These are phyloP conservation scores for Ormyrus nitidulus DNA, from an alignment of 2,888 invertebrate species.

Conservation along the genomic window DNA sequence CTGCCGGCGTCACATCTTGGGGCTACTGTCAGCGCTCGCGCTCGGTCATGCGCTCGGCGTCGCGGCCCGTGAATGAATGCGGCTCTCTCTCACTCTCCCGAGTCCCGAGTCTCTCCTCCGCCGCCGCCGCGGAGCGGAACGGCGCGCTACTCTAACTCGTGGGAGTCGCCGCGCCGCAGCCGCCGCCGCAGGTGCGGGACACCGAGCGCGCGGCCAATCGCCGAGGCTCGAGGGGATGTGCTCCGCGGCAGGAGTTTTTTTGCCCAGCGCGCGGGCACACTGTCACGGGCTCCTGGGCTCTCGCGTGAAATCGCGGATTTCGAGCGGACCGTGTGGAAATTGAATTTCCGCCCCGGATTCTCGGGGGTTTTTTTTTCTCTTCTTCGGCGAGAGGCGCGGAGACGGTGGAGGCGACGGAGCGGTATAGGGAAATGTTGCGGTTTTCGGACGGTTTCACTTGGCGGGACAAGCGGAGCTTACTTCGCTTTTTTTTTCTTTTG, in stretches of 20 bases:
- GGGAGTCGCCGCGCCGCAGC: conserved; percentile 13
- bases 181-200: conserved; percentile 40
- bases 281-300: too few relatives aligned
- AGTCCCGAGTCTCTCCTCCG: not conserved
- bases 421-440: too few relatives aligned
- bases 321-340: too few relatives aligned
- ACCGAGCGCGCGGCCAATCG: not conserved
- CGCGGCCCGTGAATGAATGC: conserved; percentile 54
- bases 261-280: not conserved
- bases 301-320: too few relatives aligned
- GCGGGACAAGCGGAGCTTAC: too few relatives aligned
- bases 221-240: conserved; percentile 17
- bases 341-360: too few relatives aligned
- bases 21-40: conserved; percentile 1
- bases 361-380: too few relatives aligned
- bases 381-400: too few relatives aligned
- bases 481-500: too few relatives aligned
- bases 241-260: not conserved
- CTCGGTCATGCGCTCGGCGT: conserved; percentile 40
- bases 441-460: too few relatives aligned
- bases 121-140: not conserved
- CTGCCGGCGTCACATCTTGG: conserved; percentile 37
- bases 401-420: too few relatives aligned
- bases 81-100: not conserved
- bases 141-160: not conserved